Evolutionary conservation across 1,140 invertebrate genomes (phyloP).

Genomic region (Hylaeus volcanicus): DNA sequence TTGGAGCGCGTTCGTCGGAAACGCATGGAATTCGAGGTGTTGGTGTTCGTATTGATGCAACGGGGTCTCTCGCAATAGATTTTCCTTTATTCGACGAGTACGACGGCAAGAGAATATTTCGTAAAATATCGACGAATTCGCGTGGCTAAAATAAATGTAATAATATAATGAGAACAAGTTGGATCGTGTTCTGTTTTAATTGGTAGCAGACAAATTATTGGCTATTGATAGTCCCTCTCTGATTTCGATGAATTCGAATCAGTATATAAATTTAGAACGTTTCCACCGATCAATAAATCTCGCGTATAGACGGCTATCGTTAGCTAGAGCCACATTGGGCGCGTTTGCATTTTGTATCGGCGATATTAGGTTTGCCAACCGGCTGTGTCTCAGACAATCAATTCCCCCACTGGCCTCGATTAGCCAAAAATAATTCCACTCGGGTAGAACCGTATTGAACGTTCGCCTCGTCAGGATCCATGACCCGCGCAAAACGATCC

Average conservation of each 20-base stretch:
- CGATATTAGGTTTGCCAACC: constrained; percentile 26
- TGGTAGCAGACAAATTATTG: constrained; percentile 34
- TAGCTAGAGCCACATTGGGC: not conserved
- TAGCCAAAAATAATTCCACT: constrained; percentile 29
- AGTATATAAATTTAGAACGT: constrained; percentile 23
- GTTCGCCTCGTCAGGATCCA: constrained; percentile 1
- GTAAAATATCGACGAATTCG: not conserved
- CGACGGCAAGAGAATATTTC: not conserved
- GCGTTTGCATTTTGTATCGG: constrained; percentile 36
- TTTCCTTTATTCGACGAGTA: not conserved
- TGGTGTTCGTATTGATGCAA: not conserved
- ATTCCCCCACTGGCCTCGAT: constrained; percentile 32
- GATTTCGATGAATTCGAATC: constrained; percentile 13
- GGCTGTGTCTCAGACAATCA: constrained; percentile 26
- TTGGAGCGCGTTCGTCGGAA: not conserved
- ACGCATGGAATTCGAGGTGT: not conserved
- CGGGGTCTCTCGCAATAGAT: not conserved
- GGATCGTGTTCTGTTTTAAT: constrained; percentile 3
- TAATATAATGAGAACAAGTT: constrained; percentile 1
- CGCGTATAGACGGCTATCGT: not conserved
- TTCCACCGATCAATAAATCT: constrained; percentile 18
- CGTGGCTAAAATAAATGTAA: constrained; percentile 32
- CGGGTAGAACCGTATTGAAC: not conserved
- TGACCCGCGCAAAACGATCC: constrained; percentile 6
- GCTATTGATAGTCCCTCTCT: constrained; percentile 19